Percentiles rank a stretch among this genome's conserved stretches.
Conservation (phyloP, 2,113 vertebrate genomes). For the Phaethornis superciliosus region DNA sequence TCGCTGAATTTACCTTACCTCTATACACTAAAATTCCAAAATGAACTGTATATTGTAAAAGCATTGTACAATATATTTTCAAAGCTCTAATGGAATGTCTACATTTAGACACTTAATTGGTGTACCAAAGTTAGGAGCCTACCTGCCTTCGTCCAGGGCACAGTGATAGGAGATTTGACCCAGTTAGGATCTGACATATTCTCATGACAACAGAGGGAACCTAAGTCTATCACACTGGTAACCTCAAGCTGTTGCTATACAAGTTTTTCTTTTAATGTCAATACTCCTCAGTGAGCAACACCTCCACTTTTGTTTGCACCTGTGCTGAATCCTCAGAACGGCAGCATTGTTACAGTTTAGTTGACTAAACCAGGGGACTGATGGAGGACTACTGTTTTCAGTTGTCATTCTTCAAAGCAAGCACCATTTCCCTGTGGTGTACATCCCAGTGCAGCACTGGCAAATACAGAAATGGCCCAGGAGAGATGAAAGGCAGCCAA, state of each 20-base stretch:
- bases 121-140: background rate
- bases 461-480: background rate
- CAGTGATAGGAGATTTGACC: rapidly evolving
- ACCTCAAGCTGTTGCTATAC: background rate
- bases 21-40: background rate
- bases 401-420: background rate
- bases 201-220: background rate
- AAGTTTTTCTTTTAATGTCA: background rate
- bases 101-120: background rate
- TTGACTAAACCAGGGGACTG: background rate
- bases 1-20: background rate
- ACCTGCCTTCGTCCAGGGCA: background rate
- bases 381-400: background rate
- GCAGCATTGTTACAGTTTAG: background rate
- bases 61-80: background rate
- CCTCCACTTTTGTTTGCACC: background rate
- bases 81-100: background rate
- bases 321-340: background rate
- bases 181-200: background rate
- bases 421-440: background rate
- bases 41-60: background rate
- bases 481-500: background rate
- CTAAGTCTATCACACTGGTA: background rate
- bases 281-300: background rate
- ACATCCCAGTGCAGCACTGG: background rate